Conservation (phyloP, 2,888 invertebrate genomes). For the Drosophila pegasa region DNA sequence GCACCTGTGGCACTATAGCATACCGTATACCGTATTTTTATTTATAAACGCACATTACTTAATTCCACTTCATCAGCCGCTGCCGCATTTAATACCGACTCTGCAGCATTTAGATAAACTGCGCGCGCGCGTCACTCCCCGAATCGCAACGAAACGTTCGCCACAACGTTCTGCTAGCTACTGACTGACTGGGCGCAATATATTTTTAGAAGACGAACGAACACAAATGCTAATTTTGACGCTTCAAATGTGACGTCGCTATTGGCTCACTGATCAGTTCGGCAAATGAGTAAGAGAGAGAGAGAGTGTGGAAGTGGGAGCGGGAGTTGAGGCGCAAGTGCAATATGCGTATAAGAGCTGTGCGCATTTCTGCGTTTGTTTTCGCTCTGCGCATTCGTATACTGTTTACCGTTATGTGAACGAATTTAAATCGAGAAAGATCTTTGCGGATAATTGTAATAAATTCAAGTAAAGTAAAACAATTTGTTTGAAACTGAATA, state of each 20-base stretch:
- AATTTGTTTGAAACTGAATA: not conserved
- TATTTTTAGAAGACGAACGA: slow-evolving; percentile 65
- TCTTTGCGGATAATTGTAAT: not conserved
- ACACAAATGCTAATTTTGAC: slow-evolving; percentile 63
- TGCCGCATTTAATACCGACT: slow-evolving; percentile 50
- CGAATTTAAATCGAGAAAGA: not conserved
- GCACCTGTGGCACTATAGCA: slow-evolving; percentile 50
- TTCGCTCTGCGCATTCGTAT: slow-evolving; percentile 1
- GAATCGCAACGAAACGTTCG: slow-evolving; percentile 51
- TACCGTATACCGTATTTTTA: slow-evolving; percentile 46
- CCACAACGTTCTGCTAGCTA: slow-evolving; percentile 59
- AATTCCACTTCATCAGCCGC: slow-evolving; percentile 58
- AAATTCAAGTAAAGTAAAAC: not conserved
- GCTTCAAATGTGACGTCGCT: slow-evolving; percentile 73
- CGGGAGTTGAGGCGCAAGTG: not conserved
- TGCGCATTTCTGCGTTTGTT: not conserved
- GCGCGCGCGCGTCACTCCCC: slow-evolving; percentile 18
- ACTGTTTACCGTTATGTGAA: slow-evolving; percentile 16
- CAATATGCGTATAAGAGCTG: slow-evolving; percentile 9
- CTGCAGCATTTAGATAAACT: slow-evolving; percentile 37
- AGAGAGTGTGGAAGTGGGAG: too few species aligned
- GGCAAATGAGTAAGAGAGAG: too few species aligned
- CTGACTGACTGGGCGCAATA: slow-evolving; percentile 42
- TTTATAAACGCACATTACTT: slow-evolving; percentile 71
- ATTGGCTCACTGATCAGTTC: slow-evolving; percentile 39